These are phyloP conservation scores for Cetonia aurata DNA, from an alignment of 2,888 invertebrate species.

Conservation along the genomic window DNA sequence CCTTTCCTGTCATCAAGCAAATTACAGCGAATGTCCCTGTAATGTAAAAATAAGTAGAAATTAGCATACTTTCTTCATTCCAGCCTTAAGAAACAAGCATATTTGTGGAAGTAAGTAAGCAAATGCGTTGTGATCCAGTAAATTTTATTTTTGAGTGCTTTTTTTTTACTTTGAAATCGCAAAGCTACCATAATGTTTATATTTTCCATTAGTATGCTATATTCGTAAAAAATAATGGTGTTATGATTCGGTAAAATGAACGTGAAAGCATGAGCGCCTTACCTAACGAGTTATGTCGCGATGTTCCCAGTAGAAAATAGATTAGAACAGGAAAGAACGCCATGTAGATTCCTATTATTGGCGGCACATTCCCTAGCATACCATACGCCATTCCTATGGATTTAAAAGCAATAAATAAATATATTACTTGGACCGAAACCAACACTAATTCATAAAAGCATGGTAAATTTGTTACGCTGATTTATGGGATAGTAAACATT, in stretches of 20 bases:
- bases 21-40: slow-evolving; percentile 87
- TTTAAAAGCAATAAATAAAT: slow-evolving; percentile 47
- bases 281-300: slow-evolving; percentile 66
- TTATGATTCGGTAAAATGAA: too few species aligned
- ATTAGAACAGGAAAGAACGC: slow-evolving; percentile 70
- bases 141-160: too few species aligned
- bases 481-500: too few species aligned
- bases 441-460: too few species aligned
- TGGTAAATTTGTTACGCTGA: too few species aligned
- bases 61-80: background rate
- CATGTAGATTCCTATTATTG: slow-evolving; percentile 71
- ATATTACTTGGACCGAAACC: too few species aligned
- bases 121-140: too few species aligned
- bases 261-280: slow-evolving; percentile 39
- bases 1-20: slow-evolving; percentile 91
- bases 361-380: slow-evolving; percentile 69
- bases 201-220: background rate
- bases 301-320: slow-evolving; percentile 64
- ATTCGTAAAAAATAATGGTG: too few species aligned
- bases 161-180: too few species aligned
- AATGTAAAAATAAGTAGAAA: slow-evolving; percentile 43
- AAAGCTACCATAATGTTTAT: background rate
- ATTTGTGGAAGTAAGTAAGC: background rate
- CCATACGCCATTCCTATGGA: slow-evolving; percentile 71
- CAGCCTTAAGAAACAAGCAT: too few species aligned